phyloP scores from a whole-genome alignment of 2,113 vertebrate genomes.

The Tautogolabrus adspersus region DNA sequence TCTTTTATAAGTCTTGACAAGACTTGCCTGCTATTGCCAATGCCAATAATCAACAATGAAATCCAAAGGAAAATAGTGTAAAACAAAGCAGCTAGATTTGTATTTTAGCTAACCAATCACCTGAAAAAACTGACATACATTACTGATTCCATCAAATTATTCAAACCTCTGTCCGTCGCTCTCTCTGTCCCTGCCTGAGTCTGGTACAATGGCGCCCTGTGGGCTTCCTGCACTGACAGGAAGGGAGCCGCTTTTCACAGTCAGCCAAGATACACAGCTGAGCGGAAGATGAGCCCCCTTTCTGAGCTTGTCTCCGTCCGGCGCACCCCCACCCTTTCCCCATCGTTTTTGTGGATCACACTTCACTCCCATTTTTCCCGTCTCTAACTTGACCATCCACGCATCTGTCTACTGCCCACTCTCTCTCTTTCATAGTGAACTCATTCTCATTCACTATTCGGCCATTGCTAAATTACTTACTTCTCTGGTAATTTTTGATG shows the following conservation, averaged over 20 bases:
- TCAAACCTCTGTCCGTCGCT: slow-evolving; percentile 57
- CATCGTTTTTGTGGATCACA: slow-evolving; percentile 42
- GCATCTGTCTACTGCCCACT: slow-evolving; percentile 36
- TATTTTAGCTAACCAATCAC: slow-evolving; percentile 35
- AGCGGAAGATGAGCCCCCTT: slow-evolving; percentile 78
- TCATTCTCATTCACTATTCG: slow-evolving; percentile 8
- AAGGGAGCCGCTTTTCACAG: slow-evolving; percentile 82
- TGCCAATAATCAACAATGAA: neutral
- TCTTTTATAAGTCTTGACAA: slow-evolving; percentile 17
- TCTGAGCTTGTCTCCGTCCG: slow-evolving; percentile 53
- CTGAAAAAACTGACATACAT: slow-evolving; percentile 51
- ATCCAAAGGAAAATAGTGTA: neutral
- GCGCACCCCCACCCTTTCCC: slow-evolving; percentile 19
- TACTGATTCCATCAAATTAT: slow-evolving; percentile 66
- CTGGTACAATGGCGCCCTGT: slow-evolving; percentile 77
- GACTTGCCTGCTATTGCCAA: neutral
- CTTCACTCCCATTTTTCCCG: slow-evolving; percentile 7
- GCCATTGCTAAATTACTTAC: slow-evolving; percentile 23
- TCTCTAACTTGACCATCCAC: slow-evolving; percentile 46
- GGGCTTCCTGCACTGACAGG: slow-evolving; percentile 78
- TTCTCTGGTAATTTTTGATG: slow-evolving; percentile 44
- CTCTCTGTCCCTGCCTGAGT: slow-evolving; percentile 37
- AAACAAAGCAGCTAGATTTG: slow-evolving; percentile 20
- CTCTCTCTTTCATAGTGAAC: slow-evolving; percentile 17
- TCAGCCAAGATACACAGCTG: slow-evolving; percentile 83